Conservation (phyloP, 2,888 invertebrate genomes). For the Endotricha flammealis region DNA sequence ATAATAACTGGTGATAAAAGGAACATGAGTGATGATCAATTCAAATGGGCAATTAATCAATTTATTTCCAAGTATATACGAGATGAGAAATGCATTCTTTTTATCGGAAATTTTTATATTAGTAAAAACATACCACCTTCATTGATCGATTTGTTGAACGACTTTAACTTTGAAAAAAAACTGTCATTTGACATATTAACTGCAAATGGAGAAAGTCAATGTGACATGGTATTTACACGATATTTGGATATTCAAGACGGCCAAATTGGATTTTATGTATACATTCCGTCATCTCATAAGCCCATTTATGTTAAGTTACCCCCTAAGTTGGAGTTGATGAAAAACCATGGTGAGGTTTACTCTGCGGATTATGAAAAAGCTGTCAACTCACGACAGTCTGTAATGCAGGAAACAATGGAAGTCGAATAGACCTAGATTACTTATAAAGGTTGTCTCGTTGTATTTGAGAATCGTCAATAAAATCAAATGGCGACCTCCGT, state of each 20-base stretch:
- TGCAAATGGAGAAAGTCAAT: neutral
- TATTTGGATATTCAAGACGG: conserved; percentile 5
- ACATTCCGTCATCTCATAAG: conserved; percentile 14
- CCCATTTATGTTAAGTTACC: conserved; percentile 11
- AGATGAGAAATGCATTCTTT: neutral
- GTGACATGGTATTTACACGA: conserved; percentile 7
- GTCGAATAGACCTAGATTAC: neutral
- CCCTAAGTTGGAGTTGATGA: neutral
- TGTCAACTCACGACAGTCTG: neutral
- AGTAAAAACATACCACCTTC: neutral
- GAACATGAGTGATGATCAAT: conserved; percentile 3
- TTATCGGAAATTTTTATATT: neutral
- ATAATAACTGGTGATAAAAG: conserved; percentile 10
- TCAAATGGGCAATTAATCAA: neutral
- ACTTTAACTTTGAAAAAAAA: neutral
- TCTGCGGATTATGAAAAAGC: neutral
- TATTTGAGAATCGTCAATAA: too few species aligned
- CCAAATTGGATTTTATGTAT: conserved; percentile 11
- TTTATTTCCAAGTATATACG: neutral
- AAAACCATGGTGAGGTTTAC: neutral
- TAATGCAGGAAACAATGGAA: neutral
- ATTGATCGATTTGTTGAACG: neutral
- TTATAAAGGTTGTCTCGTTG: neutral
- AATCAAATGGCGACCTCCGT: too few species aligned
- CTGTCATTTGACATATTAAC: neutral